Base-by-base conservation (phyloP, 2,888 invertebrate genomes). In the Rosalia funebris region DNA sequence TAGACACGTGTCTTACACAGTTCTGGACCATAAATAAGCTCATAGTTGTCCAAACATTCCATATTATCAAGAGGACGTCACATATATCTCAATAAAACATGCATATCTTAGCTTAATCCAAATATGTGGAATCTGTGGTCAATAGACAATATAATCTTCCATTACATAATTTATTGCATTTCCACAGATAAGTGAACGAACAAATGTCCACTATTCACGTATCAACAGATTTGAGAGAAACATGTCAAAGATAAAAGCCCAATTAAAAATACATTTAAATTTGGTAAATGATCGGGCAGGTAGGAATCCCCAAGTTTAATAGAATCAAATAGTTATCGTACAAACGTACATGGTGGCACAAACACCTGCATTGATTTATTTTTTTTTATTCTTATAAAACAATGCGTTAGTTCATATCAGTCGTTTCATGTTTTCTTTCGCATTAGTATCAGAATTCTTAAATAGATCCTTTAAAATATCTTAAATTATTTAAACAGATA, bases 221-320 rank as follows among this genome's bases (percentile, higher is more conserved):
- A 14, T 37, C 16, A 34, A n/a, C 34, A n/a, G 34, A 34, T 34
- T 34, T 34, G 5, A 34, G 10, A 34, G 9, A 34, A 34, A 45
- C 25, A 12, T 50, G 48, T 54, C 31, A 34, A 45, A 53, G 36
- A 53, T 63, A 55, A 55, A 54, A 45, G 45, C 12, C 48, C 62
- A 62, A 64, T 64, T 64, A 64, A 62, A 64, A 59, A 64, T 47
- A 42, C 59, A 64, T 64, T 59, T 62, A 44, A 59, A 53, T 53
- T 47, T 32, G 17, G 37, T 53, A 37, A 39, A 57, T 53, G 60
- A 55, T 44, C 32, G 19, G 14, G 60, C 45, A 47, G 39, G 44
- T 34, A 37, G 12, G 25, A 48, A 10, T 42, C n/a, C n/a, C 11
- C 10, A 10, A 34, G 11, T 12, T 44, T 41, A 58, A 39, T 50